Conservation (phyloP, 2,113 vertebrate genomes). For the Glaucidium brasilianum region DNA sequence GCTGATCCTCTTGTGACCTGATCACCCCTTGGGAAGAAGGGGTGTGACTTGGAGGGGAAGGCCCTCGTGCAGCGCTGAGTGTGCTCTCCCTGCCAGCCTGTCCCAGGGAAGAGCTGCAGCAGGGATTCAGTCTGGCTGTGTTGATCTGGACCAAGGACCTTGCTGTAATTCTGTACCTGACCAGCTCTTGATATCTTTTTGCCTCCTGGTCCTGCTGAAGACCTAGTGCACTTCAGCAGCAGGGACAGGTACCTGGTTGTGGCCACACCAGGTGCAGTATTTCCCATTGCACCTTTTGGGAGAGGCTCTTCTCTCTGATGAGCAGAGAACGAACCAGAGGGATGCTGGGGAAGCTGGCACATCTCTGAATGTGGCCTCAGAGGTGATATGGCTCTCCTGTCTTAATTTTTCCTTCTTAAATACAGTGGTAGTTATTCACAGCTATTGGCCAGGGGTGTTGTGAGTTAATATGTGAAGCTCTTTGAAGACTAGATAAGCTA, state of each 20-base stretch:
- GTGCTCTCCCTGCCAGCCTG: not conserved
- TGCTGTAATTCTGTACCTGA: not conserved
- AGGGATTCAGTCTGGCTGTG: not conserved
- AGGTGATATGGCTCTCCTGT: not conserved
- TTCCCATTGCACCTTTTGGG: not conserved
- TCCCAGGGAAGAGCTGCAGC: not conserved
- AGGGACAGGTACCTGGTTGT: not conserved
- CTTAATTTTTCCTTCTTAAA: not conserved
- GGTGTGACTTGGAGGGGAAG: not conserved
- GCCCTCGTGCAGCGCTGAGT: accelerated
- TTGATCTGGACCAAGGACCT: not conserved
- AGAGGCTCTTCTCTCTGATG: not conserved
- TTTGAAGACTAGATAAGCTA: not conserved
- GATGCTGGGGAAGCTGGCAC: not conserved
- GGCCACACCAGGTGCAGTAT: not conserved
- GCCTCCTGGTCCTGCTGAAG: not conserved
- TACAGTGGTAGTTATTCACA: not conserved
- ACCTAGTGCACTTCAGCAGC: not conserved
- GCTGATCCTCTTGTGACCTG: not conserved
- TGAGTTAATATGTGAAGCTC: not conserved
- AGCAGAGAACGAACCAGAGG: not conserved
- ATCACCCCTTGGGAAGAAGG: not conserved
- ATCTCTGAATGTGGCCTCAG: not conserved
- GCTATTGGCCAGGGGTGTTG: not conserved
- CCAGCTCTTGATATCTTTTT: not conserved